A percentile compares a stretch with the other conserved stretches of the same genome.
phyloP scores from a whole-genome alignment of 2,888 invertebrate species.

The Melipona bicolor region DNA sequence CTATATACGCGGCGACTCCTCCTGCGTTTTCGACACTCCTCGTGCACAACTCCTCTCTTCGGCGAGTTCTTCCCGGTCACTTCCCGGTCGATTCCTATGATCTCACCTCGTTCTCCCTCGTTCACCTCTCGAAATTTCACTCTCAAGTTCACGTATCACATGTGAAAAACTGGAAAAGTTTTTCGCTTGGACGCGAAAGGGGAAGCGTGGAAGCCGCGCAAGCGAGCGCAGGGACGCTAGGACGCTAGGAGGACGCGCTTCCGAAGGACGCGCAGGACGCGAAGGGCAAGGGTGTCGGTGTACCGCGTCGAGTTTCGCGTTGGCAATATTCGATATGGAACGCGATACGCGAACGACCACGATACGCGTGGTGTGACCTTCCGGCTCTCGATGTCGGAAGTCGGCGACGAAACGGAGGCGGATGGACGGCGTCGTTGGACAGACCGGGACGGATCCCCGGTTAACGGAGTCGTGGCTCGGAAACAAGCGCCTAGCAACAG shows the following conservation, averaged over 20 bases:
- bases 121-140: background rate
- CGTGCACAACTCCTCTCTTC: background rate
- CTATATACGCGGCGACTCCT: background rate
- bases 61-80: background rate
- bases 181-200: background rate
- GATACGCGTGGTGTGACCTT: constrained; percentile 38
- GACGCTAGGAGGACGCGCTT: background rate
- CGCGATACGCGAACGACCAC: too few species aligned
- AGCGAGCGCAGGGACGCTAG: background rate
- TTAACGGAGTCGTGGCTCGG: constrained; percentile 11
- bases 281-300: background rate
- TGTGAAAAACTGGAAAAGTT: background rate
- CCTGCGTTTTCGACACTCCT: too few species aligned
- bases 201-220: background rate
- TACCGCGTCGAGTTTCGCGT: background rate
- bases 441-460: background rate
- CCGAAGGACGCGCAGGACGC: background rate
- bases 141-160: background rate
- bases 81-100: background rate
- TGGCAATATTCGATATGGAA: background rate
- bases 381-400: constrained; percentile 1
- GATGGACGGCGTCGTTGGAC: constrained; percentile 11
- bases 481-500: constrained; percentile 70
- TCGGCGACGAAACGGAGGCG: constrained; percentile 3
- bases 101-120: background rate